Percentiles rank a stretch among this genome's conserved stretches.
phyloP scores from a whole-genome alignment of 1,140 invertebrate genomes.

The Drosophila erecta region DNA sequence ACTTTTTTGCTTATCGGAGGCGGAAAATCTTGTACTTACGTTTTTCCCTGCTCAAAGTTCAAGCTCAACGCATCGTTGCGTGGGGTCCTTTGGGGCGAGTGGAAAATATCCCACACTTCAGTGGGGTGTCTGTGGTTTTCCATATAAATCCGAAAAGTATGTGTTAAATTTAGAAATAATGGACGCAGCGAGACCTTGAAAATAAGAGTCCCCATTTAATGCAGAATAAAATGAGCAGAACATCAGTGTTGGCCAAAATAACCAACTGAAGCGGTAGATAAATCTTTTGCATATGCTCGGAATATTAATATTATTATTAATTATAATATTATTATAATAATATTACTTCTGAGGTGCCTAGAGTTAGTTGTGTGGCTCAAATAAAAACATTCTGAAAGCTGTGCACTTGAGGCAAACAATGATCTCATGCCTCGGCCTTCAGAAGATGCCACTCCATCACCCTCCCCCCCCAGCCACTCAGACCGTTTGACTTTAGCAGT shows the following conservation, averaged over 20 bases:
- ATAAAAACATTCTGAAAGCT: conserved; percentile 36
- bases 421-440: conserved; percentile 10
- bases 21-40: conserved; percentile 21
- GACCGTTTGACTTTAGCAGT: neutral
- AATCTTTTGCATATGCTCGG: no score
- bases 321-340: no score
- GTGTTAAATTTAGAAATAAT: no score
- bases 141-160: no score
- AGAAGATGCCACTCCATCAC: neutral
- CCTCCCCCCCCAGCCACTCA: no score
- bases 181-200: no score
- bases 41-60: conserved; percentile 33
- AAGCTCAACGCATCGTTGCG: conserved; percentile 54
- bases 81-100: conserved; percentile 22
- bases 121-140: neutral
- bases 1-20: conserved; percentile 33
- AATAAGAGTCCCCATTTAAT: no score
- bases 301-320: no score
- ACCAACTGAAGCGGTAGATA: no score
- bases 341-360: neutral
- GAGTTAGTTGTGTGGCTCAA: conserved; percentile 21
- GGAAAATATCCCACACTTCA: neutral
- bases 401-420: conserved; percentile 50
- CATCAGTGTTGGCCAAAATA: no score
- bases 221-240: no score